Evolutionary conservation across 2,113 vertebrate genomes (phyloP).

Genomic region (Microtus pennsylvanicus): DNA sequence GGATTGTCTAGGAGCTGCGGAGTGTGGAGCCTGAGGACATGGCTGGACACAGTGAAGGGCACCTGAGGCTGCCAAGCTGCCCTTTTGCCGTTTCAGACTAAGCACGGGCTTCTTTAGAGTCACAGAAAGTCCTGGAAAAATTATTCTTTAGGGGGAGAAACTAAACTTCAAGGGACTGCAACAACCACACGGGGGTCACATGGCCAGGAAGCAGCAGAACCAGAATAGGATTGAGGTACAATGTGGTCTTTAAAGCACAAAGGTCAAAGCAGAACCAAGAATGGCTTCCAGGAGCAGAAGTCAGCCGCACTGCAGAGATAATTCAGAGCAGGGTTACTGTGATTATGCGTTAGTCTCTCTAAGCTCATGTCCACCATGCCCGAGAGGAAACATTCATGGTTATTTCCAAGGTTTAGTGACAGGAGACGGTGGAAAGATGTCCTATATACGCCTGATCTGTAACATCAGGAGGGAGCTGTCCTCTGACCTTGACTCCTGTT

Average conservation of each 20-base stretch:
- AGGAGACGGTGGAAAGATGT: background rate
- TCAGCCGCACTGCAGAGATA: background rate
- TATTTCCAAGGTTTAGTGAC: background rate
- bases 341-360: background rate
- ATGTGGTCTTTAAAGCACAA: fast-evolving
- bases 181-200: background rate
- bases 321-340: background rate
- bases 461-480: background rate
- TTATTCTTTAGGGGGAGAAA: constrained; percentile 5
- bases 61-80: background rate
- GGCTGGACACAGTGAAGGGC: fast-evolving
- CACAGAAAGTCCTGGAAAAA: background rate
- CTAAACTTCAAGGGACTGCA: background rate
- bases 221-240: background rate
- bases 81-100: background rate
- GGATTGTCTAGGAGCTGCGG: background rate
- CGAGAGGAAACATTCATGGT: background rate
- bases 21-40: background rate
- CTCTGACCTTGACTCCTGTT: background rate
- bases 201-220: background rate
- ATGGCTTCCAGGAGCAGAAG: background rate
- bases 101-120: background rate
- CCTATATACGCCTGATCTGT: background rate
- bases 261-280: background rate
- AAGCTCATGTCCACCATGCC: background rate